Conservation (phyloP, 2,113 vertebrate genomes). For the Tretioscincus oriximinensis region DNA sequence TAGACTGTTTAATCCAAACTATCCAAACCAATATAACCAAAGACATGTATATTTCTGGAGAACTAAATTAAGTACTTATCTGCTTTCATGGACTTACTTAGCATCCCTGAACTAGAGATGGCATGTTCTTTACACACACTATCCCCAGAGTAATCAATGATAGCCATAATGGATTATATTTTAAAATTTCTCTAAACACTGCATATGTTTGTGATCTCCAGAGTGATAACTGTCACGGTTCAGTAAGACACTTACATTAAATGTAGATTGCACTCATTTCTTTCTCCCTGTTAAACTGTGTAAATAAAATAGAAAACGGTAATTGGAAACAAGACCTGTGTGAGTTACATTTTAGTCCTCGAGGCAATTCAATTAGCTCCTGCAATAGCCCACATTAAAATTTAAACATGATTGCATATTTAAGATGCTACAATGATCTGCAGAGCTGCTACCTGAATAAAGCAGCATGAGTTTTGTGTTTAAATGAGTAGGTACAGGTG, state of each 20-base stretch:
- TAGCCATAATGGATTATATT: constrained; percentile 31
- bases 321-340: constrained; percentile 36
- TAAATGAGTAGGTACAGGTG: neutral
- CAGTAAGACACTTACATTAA: constrained; percentile 35
- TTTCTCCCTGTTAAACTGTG: constrained; percentile 30
- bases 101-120: constrained; percentile 44
- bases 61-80: constrained; percentile 47
- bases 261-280: constrained; percentile 22
- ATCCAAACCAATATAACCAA: neutral
- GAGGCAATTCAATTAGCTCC: constrained; percentile 34
- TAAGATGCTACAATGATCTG: constrained; percentile 16
- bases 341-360: constrained; percentile 24
- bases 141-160: constrained; percentile 28
- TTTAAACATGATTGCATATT: constrained; percentile 35
- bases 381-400: constrained; percentile 38
- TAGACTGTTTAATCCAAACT: neutral
- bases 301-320: constrained; percentile 49
- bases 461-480: neutral
- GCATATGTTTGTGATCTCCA: constrained; percentile 38
- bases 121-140: constrained; percentile 17
- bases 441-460: constrained; percentile 23
- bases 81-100: constrained; percentile 41
- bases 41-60: constrained; percentile 12
- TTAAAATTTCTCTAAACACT: constrained; percentile 38
- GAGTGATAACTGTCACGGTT: constrained; percentile 22